Conservation (phyloP, 1,140 invertebrate species). For the Archegozetes longisetosus region DNA sequence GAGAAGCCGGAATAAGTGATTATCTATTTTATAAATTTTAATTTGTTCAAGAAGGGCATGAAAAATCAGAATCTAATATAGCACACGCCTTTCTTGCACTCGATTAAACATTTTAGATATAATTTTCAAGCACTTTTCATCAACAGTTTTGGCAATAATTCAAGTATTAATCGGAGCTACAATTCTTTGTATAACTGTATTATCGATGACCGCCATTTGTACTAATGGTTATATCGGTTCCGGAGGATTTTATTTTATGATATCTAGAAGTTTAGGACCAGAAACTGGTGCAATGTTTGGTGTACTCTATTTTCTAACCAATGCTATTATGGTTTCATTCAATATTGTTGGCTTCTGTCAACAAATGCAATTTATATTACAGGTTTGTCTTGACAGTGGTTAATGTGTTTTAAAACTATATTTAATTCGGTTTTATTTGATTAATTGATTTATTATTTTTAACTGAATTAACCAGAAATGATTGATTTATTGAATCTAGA, state of each 20-base stretch:
- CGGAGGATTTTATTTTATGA: slow-evolving; percentile 93
- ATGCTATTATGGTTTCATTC: slow-evolving; percentile 89
- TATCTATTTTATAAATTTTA: neutral
- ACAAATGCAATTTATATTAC: slow-evolving; percentile 42
- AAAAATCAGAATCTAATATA: no score
- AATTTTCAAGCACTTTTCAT: neutral
- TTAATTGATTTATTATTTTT: slow-evolving; percentile 20
- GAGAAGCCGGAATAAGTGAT: neutral
- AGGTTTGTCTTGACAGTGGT: slow-evolving; percentile 26
- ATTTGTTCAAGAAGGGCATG: no score
- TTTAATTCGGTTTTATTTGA: neutral
- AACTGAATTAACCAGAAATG: no score
- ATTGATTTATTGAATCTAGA: no score
- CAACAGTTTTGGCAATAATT: neutral
- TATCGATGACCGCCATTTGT: slow-evolving; percentile 90
- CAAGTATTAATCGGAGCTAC: neutral
- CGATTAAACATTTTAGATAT: neutral
- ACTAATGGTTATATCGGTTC: slow-evolving; percentile 98
- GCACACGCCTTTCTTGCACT: no score
- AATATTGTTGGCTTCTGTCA: slow-evolving; percentile 96
- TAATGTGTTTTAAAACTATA: slow-evolving; percentile 23
- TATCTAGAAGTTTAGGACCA: slow-evolving; percentile 85
- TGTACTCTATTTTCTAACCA: slow-evolving; percentile 79
- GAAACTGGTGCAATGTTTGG: slow-evolving; percentile 96
- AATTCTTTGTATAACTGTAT: slow-evolving; percentile 48